Percentiles rank a stretch among this genome's conserved stretches.
These are phyloP conservation scores for Acanthurus tractus DNA, from an alignment of 2,797 vertebrate species.

Conservation along the genomic window DNA sequence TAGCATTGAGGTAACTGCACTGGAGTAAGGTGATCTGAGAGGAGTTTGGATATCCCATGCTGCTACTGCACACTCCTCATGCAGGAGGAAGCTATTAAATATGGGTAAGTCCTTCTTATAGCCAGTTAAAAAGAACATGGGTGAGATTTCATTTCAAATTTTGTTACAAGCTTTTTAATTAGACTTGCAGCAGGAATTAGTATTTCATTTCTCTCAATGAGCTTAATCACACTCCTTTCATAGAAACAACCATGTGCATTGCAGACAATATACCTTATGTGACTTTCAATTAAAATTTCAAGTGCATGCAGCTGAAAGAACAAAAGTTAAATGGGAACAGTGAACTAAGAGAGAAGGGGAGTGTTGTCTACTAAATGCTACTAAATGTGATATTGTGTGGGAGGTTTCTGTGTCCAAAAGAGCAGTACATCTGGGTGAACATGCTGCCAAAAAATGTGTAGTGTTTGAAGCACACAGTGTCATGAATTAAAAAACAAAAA, in stretches of 20 bases:
- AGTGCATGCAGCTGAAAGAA: slow-evolving; percentile 72
- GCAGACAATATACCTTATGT: slow-evolving; percentile 16
- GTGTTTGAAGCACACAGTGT: slow-evolving; percentile 44
- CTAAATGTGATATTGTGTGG: slow-evolving; percentile 39
- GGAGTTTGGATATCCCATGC: slow-evolving; percentile 44
- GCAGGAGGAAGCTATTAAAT: slow-evolving; percentile 47
- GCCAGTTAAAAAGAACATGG: slow-evolving; percentile 44
- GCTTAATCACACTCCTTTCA: slow-evolving; percentile 48
- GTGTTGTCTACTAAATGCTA: slow-evolving; percentile 18
- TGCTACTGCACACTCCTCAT: slow-evolving; percentile 48
- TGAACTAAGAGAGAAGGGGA: slow-evolving; percentile 30
- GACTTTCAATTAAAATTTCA: slow-evolving; percentile 56
- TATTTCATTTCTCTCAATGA: slow-evolving; percentile 14
- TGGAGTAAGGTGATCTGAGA: slow-evolving; percentile 51
- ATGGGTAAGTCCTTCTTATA: slow-evolving; percentile 8
- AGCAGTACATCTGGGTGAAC: slow-evolving; percentile 65
- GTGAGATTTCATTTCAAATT: slow-evolving; percentile 6
- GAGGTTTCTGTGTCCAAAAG: slow-evolving; percentile 40
- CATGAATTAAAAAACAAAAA: neutral
- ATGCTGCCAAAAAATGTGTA: slow-evolving; percentile 70
- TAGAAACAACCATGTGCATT: slow-evolving; percentile 45
- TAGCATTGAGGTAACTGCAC: slow-evolving; percentile 38
- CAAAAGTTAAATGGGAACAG: slow-evolving; percentile 46
- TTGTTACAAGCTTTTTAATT: neutral
- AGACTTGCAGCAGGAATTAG: slow-evolving; percentile 30